Evolutionary conservation across 2,797 vertebrate genomes (phyloP).

Genomic region (Urosaurus nigricauda): DNA sequence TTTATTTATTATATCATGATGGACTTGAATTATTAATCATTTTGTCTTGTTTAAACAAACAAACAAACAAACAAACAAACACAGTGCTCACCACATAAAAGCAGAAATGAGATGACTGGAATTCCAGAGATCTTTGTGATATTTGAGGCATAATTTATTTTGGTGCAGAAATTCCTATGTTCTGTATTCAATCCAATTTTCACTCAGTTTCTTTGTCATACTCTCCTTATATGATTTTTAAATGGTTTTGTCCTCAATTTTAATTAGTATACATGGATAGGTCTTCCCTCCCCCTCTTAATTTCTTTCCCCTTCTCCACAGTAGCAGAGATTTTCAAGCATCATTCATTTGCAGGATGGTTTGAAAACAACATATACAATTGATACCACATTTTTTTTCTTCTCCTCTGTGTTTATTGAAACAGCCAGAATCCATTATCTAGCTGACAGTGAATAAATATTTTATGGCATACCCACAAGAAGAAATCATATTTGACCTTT

Average conservation of each 20-base stretch:
- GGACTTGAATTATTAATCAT: background rate
- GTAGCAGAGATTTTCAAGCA: background rate
- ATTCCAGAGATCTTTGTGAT: background rate
- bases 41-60: background rate
- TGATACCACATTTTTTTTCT: accelerated
- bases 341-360: accelerated
- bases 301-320: background rate
- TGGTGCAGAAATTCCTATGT: background rate
- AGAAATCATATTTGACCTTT: conserved; percentile 17
- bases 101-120: background rate
- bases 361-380: background rate
- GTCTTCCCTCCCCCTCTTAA: background rate
- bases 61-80: background rate
- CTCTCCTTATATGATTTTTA: background rate
- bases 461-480: conserved; percentile 27
- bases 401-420: background rate
- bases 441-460: conserved; percentile 1
- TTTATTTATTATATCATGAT: background rate
- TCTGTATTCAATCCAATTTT: background rate
- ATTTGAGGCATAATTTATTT: background rate
- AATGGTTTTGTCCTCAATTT: background rate
- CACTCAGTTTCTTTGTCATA: background rate
- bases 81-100: background rate
- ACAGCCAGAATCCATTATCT: conserved; percentile 29
- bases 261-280: background rate